These are phyloP conservation scores for Pantherophis guttatus DNA, from an alignment of 2,113 vertebrate genomes.

Conservation along the genomic window DNA sequence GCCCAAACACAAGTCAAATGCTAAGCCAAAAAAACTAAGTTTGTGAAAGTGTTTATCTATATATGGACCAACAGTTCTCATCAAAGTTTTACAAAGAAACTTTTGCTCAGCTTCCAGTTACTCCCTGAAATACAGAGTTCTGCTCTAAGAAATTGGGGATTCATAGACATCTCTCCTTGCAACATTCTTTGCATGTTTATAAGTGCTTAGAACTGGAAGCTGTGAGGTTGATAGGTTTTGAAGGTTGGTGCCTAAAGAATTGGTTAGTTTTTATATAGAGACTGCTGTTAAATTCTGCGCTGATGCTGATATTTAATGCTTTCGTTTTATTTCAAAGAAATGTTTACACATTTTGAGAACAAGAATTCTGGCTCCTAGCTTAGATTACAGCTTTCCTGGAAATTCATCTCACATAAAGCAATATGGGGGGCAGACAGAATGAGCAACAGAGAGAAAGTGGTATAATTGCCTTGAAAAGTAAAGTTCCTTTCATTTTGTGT, in stretches of 20 bases:
- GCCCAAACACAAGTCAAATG: background rate
- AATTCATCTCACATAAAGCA: constrained; percentile 5
- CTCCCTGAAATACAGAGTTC: background rate
- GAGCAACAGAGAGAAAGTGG: background rate
- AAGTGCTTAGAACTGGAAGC: background rate
- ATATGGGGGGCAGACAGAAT: background rate
- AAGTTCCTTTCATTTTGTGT: background rate
- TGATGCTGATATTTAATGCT: background rate
- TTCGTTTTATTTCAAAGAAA: constrained; percentile 3
- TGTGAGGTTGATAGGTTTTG: background rate
- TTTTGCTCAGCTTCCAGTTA: background rate
- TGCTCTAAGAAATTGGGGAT: background rate
- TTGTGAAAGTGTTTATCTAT: background rate
- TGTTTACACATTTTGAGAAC: background rate
- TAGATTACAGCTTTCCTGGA: background rate
- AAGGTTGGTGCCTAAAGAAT: background rate
- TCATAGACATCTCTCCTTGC: background rate
- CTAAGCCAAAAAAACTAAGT: background rate
- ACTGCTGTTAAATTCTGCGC: background rate
- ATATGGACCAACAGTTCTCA: background rate
- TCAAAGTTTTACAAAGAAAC: background rate
- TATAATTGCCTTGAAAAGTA: background rate
- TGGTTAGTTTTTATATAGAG: background rate
- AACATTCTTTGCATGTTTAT: background rate
- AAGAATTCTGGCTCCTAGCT: constrained; percentile 9